phyloP scores from a whole-genome alignment of 30 jellyfish, hydroid and myxozoan species.

The Nemopilema nomurai region DNA sequence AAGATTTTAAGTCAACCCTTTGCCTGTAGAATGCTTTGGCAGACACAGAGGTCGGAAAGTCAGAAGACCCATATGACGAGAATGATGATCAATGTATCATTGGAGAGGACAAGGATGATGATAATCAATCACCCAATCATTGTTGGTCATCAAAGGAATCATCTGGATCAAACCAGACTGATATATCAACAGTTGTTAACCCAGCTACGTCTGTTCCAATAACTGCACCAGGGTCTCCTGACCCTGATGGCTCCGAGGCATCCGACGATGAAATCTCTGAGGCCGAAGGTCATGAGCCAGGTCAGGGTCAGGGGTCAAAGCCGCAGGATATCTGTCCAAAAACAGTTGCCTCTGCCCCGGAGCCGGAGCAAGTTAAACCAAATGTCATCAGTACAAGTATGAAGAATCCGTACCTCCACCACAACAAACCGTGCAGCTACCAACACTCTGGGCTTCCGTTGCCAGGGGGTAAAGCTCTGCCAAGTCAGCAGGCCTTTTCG shows the following conservation, averaged over 20 bases:
- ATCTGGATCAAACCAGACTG: slow-evolving; percentile 89
- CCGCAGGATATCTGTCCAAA: slow-evolving; percentile 19
- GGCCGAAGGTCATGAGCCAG: slow-evolving; percentile 35
- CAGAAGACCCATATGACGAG: background rate
- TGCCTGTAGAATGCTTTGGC: slow-evolving; percentile 1
- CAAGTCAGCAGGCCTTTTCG: slow-evolving; percentile 31
- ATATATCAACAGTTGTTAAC: slow-evolving; percentile 95
- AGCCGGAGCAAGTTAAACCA: slow-evolving; percentile 11
- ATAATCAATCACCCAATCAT: slow-evolving; percentile 46
- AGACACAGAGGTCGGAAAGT: background rate
- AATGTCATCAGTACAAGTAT: background rate
- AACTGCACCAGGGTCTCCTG: slow-evolving; percentile 99
- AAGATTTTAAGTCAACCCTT: too few relatives aligned
- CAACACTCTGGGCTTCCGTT: background rate
- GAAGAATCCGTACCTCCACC: slow-evolving; percentile 24
- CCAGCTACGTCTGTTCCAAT: slow-evolving; percentile 96
- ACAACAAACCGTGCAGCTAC: slow-evolving; percentile 29
- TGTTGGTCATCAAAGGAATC: slow-evolving; percentile 96
- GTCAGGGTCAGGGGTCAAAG: slow-evolving; percentile 32
- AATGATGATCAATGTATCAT: slow-evolving; percentile 26
- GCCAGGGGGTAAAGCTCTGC: background rate
- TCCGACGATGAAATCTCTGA: slow-evolving; percentile 65
- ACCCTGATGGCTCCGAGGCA: slow-evolving; percentile 92
- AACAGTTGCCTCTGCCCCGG: slow-evolving; percentile 2
- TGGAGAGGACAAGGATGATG: slow-evolving; percentile 40